These are phyloP conservation scores for Patagioenas fasciata DNA, from an alignment of 2,113 vertebrate genomes.

Conservation along the genomic window DNA sequence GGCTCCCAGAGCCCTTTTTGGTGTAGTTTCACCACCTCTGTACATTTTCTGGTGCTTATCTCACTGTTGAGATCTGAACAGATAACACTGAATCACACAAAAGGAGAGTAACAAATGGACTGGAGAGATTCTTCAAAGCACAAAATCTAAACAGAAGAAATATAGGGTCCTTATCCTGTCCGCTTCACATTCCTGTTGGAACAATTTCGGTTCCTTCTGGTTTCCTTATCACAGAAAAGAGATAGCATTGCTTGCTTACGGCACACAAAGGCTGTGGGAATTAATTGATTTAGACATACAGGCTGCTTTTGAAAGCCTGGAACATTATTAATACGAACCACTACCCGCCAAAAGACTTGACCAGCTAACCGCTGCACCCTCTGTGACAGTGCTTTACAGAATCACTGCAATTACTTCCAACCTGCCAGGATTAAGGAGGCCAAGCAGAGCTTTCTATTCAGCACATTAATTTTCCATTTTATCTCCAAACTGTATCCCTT, in stretches of 20 bases:
- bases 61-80: constrained; percentile 40
- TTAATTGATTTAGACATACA: constrained; percentile 59
- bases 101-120: not conserved
- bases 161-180: constrained; percentile 17
- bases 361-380: constrained; percentile 13
- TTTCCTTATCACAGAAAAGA: constrained; percentile 45
- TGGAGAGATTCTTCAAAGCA: constrained; percentile 24
- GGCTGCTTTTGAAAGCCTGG: constrained; percentile 51
- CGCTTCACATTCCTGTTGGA: constrained; percentile 4
- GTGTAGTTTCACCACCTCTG: not conserved
- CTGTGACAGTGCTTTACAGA: not conserved
- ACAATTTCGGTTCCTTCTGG: not conserved
- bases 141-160: constrained; percentile 36
- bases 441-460: not conserved
- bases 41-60: constrained; percentile 31
- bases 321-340: constrained; percentile 49
- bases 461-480: not conserved
- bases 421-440: not conserved
- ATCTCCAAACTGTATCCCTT: not conserved
- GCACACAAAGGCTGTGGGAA: not conserved
- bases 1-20: not conserved
- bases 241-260: constrained; percentile 14
- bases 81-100: constrained; percentile 31
- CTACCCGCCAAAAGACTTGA: constrained; percentile 5
- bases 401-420: not conserved